phyloP scores from a whole-genome alignment of 2,888 invertebrate species.

The Hemithea aestivaria region DNA sequence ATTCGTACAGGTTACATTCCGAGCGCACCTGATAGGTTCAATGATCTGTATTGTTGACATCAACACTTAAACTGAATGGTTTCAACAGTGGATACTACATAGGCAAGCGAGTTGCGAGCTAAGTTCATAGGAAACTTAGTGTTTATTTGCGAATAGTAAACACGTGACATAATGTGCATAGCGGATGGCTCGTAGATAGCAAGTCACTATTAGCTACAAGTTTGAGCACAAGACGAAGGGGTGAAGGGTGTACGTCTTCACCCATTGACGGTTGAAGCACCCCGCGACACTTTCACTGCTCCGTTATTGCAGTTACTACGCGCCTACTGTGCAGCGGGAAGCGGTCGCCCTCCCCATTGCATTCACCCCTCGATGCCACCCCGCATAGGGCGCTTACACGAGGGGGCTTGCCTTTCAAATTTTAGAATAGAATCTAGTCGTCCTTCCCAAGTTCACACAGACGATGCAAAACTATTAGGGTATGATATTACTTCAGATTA shows the following conservation, averaged over 20 bases:
- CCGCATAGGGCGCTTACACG: constrained; percentile 57
- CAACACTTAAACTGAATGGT: no score
- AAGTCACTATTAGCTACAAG: constrained; percentile 63
- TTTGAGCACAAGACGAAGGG: constrained; percentile 72
- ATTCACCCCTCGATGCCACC: constrained; percentile 62
- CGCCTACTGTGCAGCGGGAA: constrained; percentile 70
- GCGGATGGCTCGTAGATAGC: constrained; percentile 44
- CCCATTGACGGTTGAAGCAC: constrained; percentile 78
- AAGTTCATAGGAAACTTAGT: constrained; percentile 17
- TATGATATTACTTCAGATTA: constrained; percentile 25
- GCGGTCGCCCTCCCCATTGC: constrained; percentile 62
- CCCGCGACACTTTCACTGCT: constrained; percentile 79
- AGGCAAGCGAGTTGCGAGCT: neutral
- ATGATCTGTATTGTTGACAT: constrained; percentile 7
- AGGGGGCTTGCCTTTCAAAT: constrained; percentile 63
- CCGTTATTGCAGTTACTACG: constrained; percentile 78
- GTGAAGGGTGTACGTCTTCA: constrained; percentile 74
- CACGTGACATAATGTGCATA: constrained; percentile 29
- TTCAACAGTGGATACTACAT: no score
- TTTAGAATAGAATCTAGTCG: constrained; percentile 52
- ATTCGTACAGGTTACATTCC: no score
- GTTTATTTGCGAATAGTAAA: constrained; percentile 19
- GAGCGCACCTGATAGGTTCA: no score
- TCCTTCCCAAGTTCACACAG: constrained; percentile 30
- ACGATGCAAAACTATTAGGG: constrained; percentile 20